Evolutionary conservation across 2,113 vertebrate genomes (phyloP), one percentile per base, ranked within the genome.

Genomic region (Lepus americanus): DNA sequence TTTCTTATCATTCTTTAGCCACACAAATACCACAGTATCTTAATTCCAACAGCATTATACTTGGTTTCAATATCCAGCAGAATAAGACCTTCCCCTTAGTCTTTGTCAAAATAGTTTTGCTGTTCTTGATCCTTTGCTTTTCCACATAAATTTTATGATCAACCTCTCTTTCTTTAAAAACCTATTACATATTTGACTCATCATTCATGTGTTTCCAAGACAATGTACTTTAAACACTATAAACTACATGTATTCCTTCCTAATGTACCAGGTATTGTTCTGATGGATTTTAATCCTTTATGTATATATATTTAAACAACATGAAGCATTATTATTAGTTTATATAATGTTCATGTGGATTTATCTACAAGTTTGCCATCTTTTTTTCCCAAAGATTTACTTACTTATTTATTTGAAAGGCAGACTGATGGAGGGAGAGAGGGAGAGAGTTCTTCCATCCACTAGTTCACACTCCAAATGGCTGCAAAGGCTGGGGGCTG

Each of bases 191-290:
- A 66, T 4, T 63, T 72, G 31, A 39, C 53, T 27, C 16, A 78
- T 27, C 81, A 83, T 81, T 78, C 33, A 39, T 6, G 10, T 39
- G 77, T 84, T 76, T 87, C 17, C 11, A 92, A 78, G 55, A 83
- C 12, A 92, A 92, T 39, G 51, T 22, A 92, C 10, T 87, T 87
- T 77, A 67, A 87, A 94, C 11, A 91, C 29, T 80, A 49, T 85
- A 63, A 51, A 89, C 27, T 73, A 87, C n/a, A 72, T 76, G 87
- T 82, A 82, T 6, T 44, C 27, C 17, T 76, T 87, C 44, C 84
- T 63, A 95, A 88, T 27, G 63, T 82, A 83, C 63, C 74, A 69
- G 51, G 39, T 76, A 61, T 19, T 77, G 27, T 69, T 81, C 29
- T 77, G 61, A 92, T 51, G 33, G 76, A 88, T 88, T 95, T 78